Percentiles rank a stretch among this genome's conserved stretches.
Evolutionary conservation across 2,113 vertebrate genomes (phyloP).

Genomic region (Gila orcuttii): DNA sequence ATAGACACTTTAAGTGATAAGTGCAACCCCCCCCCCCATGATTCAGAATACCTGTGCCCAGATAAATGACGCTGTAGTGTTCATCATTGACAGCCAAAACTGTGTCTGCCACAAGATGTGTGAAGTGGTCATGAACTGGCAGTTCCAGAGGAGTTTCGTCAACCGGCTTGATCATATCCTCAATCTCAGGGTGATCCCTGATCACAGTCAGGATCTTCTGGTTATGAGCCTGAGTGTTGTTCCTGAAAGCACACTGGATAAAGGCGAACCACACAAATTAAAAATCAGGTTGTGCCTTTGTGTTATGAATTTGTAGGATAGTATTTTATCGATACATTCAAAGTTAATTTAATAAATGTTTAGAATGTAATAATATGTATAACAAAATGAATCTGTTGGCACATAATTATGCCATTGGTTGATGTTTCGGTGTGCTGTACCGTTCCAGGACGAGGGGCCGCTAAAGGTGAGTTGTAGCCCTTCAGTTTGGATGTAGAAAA

Average conservation of each 20-base stretch:
- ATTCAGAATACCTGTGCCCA: conserved; percentile 77
- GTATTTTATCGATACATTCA: neutral
- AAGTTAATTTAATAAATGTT: neutral
- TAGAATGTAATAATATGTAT: conserved; percentile 8
- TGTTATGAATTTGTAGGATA: neutral
- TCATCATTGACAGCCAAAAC: conserved; percentile 78
- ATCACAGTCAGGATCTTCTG: conserved; percentile 74
- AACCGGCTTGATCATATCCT: conserved; percentile 75
- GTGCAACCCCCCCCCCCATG: neutral
- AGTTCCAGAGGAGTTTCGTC: conserved; percentile 75
- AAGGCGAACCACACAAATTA: conserved; percentile 6
- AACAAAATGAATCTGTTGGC: neutral
- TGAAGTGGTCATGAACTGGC: conserved; percentile 76
- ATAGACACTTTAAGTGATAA: too few species aligned
- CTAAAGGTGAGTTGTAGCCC: conserved; percentile 72
- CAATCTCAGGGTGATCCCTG: conserved; percentile 78
- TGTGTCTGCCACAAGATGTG: conserved; percentile 74
- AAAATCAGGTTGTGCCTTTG: neutral
- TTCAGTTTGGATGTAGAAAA: conserved; percentile 78
- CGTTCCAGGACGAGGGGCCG: conserved; percentile 71
- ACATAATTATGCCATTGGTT: neutral
- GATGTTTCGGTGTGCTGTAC: conserved; percentile 58
- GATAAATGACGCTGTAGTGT: conserved; percentile 79
- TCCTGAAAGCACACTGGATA: conserved; percentile 72
- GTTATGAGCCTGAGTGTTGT: conserved; percentile 62